Evolutionary conservation across 2,797 vertebrate species (phyloP).

Genomic region (Psittacula derbiana): DNA sequence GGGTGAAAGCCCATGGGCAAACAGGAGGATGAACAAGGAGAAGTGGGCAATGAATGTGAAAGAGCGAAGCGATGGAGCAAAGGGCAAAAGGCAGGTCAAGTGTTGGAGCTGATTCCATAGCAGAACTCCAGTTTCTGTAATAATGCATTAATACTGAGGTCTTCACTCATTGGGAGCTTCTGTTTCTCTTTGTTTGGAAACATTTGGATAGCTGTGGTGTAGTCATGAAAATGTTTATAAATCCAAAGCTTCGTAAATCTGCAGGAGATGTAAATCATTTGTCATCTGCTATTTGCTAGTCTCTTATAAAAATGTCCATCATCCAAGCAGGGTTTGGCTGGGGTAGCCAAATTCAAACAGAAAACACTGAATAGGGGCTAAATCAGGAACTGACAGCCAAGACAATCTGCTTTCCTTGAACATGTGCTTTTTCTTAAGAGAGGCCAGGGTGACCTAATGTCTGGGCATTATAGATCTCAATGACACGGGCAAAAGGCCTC

Average conservation of each 20-base stretch:
- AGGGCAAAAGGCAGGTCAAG: not conserved
- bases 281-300: constrained; percentile 42
- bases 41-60: not conserved
- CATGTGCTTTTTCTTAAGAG: not conserved
- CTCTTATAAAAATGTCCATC: constrained; percentile 37
- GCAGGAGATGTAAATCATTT: constrained; percentile 12
- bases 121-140: not conserved
- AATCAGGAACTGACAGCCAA: not conserved
- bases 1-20: not conserved
- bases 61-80: not conserved
- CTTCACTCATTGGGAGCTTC: not conserved
- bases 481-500: not conserved
- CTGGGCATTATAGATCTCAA: not conserved
- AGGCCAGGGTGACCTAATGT: not conserved
- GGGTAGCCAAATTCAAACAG: not conserved
- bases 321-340: constrained; percentile 7
- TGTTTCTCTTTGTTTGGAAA: constrained; percentile 27
- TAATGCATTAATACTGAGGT: not conserved
- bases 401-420: not conserved
- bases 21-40: not conserved
- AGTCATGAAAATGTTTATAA: constrained; percentile 22
- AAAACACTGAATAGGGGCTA: not conserved
- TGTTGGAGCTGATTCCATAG: not conserved
- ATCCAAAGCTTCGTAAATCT: constrained; percentile 13
- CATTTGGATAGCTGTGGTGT: not conserved